Evolutionary conservation across 2,888 invertebrate species (phyloP).

Genomic region (Pachycephus smyrnensis): DNA sequence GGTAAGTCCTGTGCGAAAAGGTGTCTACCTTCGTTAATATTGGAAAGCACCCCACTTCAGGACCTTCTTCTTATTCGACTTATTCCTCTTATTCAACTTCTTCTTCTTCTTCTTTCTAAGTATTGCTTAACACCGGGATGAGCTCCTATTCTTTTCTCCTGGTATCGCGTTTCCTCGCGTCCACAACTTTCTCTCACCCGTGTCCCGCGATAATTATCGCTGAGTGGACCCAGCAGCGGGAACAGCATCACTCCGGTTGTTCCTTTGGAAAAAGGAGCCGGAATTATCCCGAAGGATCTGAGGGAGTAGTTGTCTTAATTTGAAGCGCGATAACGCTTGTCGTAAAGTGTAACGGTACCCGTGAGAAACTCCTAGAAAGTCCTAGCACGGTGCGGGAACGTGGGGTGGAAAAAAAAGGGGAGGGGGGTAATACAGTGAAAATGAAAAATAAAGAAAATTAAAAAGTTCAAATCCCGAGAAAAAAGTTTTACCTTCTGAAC

Average conservation of each 20-base stretch:
- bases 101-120: not conserved
- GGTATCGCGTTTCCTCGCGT: not conserved
- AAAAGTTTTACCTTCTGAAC: slow-evolving; percentile 44
- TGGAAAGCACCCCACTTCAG: not conserved
- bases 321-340: slow-evolving; percentile 18
- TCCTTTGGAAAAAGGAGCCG: not conserved
- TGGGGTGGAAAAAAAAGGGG: too few species aligned
- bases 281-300: not conserved
- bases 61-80: not conserved
- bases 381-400: not conserved
- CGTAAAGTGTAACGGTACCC: slow-evolving; percentile 27
- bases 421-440: not conserved
- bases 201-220: not conserved
- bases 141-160: not conserved
- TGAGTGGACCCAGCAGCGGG: not conserved
- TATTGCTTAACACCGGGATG: not conserved
- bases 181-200: not conserved
- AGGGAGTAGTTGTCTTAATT: slow-evolving; percentile 20
- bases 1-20: not conserved
- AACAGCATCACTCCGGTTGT: not conserved
- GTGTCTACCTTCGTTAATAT: slow-evolving; percentile 8
- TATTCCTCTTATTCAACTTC: not conserved
- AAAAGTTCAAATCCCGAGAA: slow-evolving; percentile 18
- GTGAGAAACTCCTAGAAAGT: slow-evolving; percentile 2
- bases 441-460: slow-evolving; percentile 21